phyloP scores from a whole-genome alignment of 2,888 invertebrate species.

The Hipparchia sbordonii region DNA sequence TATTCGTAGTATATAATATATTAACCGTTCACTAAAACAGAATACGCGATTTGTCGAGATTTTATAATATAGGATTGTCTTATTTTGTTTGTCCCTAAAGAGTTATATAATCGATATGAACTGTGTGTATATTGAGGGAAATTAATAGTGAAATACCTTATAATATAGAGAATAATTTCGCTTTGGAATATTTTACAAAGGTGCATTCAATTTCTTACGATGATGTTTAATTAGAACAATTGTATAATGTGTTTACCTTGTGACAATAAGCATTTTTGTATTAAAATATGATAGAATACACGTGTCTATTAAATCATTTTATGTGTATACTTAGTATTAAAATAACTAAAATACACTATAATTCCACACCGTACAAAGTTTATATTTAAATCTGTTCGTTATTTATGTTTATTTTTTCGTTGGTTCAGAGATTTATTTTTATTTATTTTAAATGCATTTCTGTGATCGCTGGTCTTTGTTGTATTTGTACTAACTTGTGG shows the following conservation, averaged over 20 bases:
- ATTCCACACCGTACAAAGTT: conserved; percentile 59
- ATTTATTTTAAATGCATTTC: conserved; percentile 70
- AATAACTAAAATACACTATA: conserved; percentile 42
- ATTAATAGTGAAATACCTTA: conserved; percentile 16
- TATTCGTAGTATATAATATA: too few species aligned
- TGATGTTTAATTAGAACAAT: conserved; percentile 25
- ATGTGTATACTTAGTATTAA: conserved; percentile 54
- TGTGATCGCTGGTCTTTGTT: conserved; percentile 70
- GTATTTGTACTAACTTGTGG: background rate
- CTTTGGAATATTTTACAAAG: background rate
- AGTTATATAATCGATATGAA: too few species aligned
- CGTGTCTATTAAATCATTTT: conserved; percentile 51
- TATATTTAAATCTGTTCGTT: conserved; percentile 52
- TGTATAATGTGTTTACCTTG: conserved; percentile 55
- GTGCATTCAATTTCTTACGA: conserved; percentile 20
- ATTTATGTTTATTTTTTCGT: conserved; percentile 56
- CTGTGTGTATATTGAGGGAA: background rate
- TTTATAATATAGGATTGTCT: too few species aligned
- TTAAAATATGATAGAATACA: conserved; percentile 41
- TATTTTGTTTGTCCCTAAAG: too few species aligned
- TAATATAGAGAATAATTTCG: background rate
- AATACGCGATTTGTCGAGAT: too few species aligned
- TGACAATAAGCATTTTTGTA: conserved; percentile 77
- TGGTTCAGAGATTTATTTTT: conserved; percentile 60
- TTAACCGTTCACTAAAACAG: too few species aligned